These are phyloP conservation scores for Ophion ellenae DNA, from an alignment of 2,888 invertebrate species.

Conservation along the genomic window DNA sequence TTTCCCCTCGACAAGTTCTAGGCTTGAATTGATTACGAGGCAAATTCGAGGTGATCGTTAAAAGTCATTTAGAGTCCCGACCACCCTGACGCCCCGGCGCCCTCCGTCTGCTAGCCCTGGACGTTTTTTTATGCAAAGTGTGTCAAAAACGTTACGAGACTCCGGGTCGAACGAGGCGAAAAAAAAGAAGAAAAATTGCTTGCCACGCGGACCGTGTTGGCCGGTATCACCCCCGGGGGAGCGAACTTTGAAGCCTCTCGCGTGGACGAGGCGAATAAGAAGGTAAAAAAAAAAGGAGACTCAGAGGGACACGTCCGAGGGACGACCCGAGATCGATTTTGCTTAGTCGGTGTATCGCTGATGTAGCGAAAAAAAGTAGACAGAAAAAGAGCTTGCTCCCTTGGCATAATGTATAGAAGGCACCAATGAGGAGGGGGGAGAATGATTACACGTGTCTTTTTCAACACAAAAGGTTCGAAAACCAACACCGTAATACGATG, in stretches of 20 bases:
- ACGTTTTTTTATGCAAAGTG: conserved; percentile 74
- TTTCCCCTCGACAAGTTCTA: conserved; percentile 27
- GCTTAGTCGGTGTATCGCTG: conserved; percentile 27
- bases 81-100: conserved; percentile 59
- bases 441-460: conserved; percentile 83
- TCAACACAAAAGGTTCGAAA: conserved; percentile 84
- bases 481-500: conserved; percentile 84
- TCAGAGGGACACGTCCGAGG: neutral
- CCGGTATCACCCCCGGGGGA: conserved; percentile 59
- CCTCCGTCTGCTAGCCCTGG: conserved; percentile 49
- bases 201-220: conserved; percentile 67
- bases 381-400: conserved; percentile 48
- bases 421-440: conserved; percentile 50
- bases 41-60: conserved; percentile 45
- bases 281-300: conserved; percentile 14
- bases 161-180: conserved; percentile 7
- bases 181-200: conserved; percentile 65
- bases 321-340: conserved; percentile 28
- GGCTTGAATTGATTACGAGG: conserved; percentile 61
- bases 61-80: conserved; percentile 68
- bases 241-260: conserved; percentile 36
- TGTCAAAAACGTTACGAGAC: conserved; percentile 54
- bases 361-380: conserved; percentile 16
- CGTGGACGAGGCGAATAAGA: conserved; percentile 1
- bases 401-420: conserved; percentile 9